Percentiles rank a stretch among this genome's conserved stretches.
phyloP scores from a whole-genome alignment of 2,113 vertebrate species.

The Brevimyrus niger region DNA sequence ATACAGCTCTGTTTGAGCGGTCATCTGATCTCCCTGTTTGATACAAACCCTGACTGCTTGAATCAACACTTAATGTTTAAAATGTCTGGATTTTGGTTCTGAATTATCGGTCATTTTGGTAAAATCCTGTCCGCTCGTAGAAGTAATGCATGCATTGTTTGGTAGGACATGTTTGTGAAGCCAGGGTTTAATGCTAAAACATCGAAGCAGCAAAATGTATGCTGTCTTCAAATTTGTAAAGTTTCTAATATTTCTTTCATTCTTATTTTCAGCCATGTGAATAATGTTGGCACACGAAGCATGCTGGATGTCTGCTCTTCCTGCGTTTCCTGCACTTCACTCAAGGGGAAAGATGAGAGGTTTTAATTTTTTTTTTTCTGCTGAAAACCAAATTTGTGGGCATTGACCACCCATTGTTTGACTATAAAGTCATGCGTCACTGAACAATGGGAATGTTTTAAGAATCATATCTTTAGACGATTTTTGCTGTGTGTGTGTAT shows the following conservation, averaged over 20 bases:
- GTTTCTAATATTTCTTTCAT: background rate
- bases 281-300: background rate
- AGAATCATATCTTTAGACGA: background rate
- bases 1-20: background rate
- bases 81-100: background rate
- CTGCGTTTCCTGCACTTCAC: background rate
- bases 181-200: background rate
- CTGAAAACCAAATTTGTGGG: background rate
- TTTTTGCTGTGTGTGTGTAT: background rate
- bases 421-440: background rate
- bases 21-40: constrained; percentile 10
- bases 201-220: background rate
- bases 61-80: background rate
- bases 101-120: background rate
- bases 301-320: background rate
- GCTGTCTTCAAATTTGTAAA: background rate
- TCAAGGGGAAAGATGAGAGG: background rate
- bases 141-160: constrained; percentile 18
- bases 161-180: background rate
- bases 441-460: background rate
- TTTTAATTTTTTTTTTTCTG: background rate
- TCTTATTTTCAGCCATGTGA: background rate
- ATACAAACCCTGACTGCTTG: constrained; percentile 22
- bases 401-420: background rate
- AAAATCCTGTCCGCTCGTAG: background rate